These are phyloP conservation scores for Eucidaris tribuloides DNA, from an alignment of 35 echinoderm and acorn worm genomes.

Conservation along the genomic window DNA sequence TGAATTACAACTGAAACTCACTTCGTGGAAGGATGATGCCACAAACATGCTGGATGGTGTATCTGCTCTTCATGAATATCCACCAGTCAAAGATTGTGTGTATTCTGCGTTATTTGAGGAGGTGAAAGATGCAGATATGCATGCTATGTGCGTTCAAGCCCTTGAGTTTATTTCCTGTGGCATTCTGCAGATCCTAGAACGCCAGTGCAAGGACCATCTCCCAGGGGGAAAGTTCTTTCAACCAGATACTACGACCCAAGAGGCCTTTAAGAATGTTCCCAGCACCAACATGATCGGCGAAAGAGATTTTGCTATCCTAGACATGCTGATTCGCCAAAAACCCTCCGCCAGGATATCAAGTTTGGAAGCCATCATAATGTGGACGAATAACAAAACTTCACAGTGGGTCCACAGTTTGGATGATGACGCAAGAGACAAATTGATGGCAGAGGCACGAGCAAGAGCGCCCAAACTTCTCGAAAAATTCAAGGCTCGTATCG, in stretches of 20 bases:
- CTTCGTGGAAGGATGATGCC: constrained; percentile 9
- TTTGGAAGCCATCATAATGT: constrained; percentile 34
- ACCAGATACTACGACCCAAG: background rate
- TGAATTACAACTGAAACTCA: constrained; percentile 5
- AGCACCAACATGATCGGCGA: constrained; percentile 47
- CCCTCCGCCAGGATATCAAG: background rate
- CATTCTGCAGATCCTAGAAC: constrained; percentile 20
- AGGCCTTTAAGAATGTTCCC: constrained; percentile 16
- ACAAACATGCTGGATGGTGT: background rate
- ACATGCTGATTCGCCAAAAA: constrained; percentile 22
- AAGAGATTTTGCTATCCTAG: constrained; percentile 47
- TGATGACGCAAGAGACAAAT: background rate
- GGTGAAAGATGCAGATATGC: background rate
- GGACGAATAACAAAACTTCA: constrained; percentile 26
- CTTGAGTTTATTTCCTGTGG: constrained; percentile 19
- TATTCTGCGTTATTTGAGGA: constrained; percentile 21
- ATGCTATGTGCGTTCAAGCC: constrained; percentile 14
- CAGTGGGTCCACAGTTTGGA: constrained; percentile 9
- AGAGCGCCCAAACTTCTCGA: background rate
- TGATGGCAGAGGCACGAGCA: constrained; percentile 19
- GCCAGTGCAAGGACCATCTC: constrained; percentile 53
- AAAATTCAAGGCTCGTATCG: background rate
- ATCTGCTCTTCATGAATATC: background rate
- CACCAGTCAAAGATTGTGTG: constrained; percentile 7
- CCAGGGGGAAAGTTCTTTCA: constrained; percentile 41